Conservation (phyloP, 2,888 invertebrate genomes). For the Apamea sordens region DNA sequence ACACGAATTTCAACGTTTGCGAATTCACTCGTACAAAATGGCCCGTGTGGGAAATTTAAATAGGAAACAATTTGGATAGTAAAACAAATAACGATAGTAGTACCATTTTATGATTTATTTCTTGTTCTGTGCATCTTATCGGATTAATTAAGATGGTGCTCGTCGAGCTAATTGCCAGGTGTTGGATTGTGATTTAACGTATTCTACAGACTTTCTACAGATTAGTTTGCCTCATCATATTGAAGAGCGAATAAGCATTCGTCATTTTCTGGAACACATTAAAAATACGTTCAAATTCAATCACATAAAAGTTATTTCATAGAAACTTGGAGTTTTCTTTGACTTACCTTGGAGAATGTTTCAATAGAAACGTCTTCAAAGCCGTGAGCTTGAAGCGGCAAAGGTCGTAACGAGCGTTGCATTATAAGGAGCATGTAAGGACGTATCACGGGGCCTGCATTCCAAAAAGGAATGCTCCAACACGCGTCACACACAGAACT, state of each 20-base stretch:
- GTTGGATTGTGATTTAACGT: neutral
- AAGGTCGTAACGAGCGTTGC: constrained; percentile 77
- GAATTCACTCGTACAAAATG: constrained; percentile 61
- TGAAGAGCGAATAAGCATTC: constrained; percentile 80
- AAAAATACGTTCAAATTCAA: neutral
- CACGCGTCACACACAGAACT: constrained; percentile 78
- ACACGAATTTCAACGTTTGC: constrained; percentile 64
- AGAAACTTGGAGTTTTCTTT: neutral
- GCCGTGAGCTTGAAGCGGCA: constrained; percentile 78
- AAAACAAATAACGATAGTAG: constrained; percentile 36
- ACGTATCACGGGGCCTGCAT: constrained; percentile 74
- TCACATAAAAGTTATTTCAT: neutral
- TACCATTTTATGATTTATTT: constrained; percentile 25
- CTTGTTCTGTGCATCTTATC: constrained; percentile 19
- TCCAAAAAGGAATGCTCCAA: constrained; percentile 80
- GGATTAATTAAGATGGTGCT: constrained; percentile 35
- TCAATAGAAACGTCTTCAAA: constrained; percentile 80
- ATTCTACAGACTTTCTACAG: constrained; percentile 16
- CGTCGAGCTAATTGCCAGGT: constrained; percentile 10
- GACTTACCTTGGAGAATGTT: constrained; percentile 81
- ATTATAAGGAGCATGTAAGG: constrained; percentile 82
- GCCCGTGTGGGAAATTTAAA: constrained; percentile 49
- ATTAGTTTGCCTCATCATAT: constrained; percentile 79
- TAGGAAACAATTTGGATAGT: constrained; percentile 31
- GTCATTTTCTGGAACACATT: constrained; percentile 79